Conservation (phyloP, 2,888 invertebrate species). For the Gymnocheta viridis region DNA sequence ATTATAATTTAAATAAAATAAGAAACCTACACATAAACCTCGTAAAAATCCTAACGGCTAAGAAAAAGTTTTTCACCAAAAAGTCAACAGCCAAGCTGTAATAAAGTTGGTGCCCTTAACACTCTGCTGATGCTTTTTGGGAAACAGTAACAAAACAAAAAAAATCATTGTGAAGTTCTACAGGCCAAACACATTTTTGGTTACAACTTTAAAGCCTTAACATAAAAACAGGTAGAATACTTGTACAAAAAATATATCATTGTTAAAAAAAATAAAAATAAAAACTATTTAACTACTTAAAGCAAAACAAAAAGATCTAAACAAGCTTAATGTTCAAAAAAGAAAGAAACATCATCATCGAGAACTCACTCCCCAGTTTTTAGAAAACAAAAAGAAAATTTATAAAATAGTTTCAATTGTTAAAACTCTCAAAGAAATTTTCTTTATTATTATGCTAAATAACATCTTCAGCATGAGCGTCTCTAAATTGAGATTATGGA, state of each 20-base stretch:
- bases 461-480: background rate
- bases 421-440: background rate
- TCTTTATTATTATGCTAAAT: background rate
- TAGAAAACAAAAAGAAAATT: background rate
- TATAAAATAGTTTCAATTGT: slow-evolving; percentile 9
- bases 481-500: background rate
- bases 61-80: background rate
- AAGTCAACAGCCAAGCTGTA: background rate
- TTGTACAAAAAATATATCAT: background rate
- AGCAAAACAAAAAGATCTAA: background rate
- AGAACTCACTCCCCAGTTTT: background rate
- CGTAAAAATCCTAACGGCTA: background rate
- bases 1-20: background rate
- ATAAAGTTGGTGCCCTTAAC: background rate
- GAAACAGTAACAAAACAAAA: background rate
- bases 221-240: background rate
- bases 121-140: background rate
- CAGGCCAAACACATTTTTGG: background rate
- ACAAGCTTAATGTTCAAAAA: background rate
- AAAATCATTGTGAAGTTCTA: background rate
- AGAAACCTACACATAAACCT: background rate
- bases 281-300: slow-evolving; percentile 22
- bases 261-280: slow-evolving; percentile 16
- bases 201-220: slow-evolving; percentile 23
- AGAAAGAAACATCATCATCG: background rate